These are phyloP conservation scores for Cepaea nemoralis DNA, from an alignment of 1,140 invertebrate genomes.

Conservation along the genomic window DNA sequence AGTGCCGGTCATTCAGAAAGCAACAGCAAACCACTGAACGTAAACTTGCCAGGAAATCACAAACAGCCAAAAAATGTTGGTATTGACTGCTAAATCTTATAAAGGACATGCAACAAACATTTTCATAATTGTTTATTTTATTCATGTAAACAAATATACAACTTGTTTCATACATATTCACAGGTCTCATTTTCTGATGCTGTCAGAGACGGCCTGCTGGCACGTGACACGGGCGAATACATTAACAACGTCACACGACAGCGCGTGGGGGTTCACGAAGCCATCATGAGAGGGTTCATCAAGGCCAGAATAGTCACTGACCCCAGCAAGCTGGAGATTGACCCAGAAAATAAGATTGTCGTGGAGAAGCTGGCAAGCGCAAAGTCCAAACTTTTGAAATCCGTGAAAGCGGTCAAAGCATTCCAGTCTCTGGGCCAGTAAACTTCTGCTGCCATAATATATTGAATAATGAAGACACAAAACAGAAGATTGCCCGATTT, in stretches of 20 bases:
- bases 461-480: too few species aligned
- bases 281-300: constrained; percentile 70
- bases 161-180: neutral
- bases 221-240: constrained; percentile 63
- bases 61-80: too few species aligned
- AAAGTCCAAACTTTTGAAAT: constrained; percentile 59
- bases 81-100: too few species aligned
- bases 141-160: too few species aligned
- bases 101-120: too few species aligned
- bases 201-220: constrained; percentile 57
- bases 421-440: constrained; percentile 48
- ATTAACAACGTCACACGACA: constrained; percentile 65
- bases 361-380: constrained; percentile 63
- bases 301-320: constrained; percentile 67
- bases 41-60: too few species aligned
- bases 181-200: constrained; percentile 62
- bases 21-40: too few species aligned
- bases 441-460: neutral
- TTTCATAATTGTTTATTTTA: too few species aligned
- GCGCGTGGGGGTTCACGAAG: constrained; percentile 64
- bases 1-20: too few species aligned
- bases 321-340: constrained; percentile 64
- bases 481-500: too few species aligned
- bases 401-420: constrained; percentile 62
- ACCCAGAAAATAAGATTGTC: constrained; percentile 67